Conservation (phyloP, 2,797 vertebrate genomes). For the Pseudomugil gertrudae region DNA sequence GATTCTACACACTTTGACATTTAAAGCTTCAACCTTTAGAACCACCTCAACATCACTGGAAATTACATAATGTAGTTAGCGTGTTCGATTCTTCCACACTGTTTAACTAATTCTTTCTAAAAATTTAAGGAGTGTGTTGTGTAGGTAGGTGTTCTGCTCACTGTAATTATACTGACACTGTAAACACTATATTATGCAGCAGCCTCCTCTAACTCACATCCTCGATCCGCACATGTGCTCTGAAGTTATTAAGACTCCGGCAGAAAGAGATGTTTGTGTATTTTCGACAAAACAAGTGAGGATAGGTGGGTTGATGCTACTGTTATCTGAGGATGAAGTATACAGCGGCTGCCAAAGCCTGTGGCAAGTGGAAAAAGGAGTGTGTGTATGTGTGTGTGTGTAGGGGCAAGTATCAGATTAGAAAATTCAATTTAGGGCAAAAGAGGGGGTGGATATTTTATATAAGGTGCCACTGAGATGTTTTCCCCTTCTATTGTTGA, state of each 20-base stretch:
- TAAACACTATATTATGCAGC: conserved; percentile 7
- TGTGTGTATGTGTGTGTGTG: neutral
- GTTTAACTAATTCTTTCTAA: neutral
- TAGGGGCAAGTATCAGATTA: conserved; percentile 63
- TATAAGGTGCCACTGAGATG: conserved; percentile 60
- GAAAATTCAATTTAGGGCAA: conserved; percentile 74
- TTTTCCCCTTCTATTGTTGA: conserved; percentile 33
- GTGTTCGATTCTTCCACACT: neutral
- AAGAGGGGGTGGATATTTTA: conserved; percentile 64
- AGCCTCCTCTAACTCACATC: conserved; percentile 12
- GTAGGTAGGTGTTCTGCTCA: neutral
- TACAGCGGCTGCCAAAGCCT: conserved; percentile 61
- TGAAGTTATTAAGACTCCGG: conserved; percentile 26
- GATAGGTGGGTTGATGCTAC: conserved; percentile 67
- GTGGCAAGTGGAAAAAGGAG: conserved; percentile 40
- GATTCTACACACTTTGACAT: too few species aligned
- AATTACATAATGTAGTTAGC: too few species aligned
- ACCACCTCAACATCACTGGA: too few species aligned
- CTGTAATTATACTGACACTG: conserved; percentile 2
- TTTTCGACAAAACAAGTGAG: conserved; percentile 61
- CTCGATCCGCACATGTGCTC: conserved; percentile 24
- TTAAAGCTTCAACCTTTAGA: too few species aligned
- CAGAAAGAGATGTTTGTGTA: conserved; percentile 51
- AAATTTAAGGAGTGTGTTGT: neutral
- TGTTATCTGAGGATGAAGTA: conserved; percentile 64